A percentile compares a stretch with the other conserved stretches of the same genome.
phyloP scores from a whole-genome alignment of 2,797 vertebrate species.

The Morelia viridis region DNA sequence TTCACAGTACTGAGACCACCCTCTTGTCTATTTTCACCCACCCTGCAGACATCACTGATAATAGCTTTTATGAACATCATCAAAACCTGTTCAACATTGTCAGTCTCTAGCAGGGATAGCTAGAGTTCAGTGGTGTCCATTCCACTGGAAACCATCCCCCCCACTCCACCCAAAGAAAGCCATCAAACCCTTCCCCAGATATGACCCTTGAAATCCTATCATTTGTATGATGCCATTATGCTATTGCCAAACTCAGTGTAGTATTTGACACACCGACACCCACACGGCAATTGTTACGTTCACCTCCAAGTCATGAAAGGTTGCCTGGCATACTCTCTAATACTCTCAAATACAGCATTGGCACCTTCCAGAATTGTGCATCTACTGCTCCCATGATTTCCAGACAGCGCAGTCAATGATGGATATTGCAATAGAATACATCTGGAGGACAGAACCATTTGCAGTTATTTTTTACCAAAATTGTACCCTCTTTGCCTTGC shows the following conservation, averaged over 20 bases:
- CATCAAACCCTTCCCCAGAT: neutral
- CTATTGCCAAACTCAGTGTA: neutral
- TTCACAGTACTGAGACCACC: neutral
- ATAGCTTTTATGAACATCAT: neutral
- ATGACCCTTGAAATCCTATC: neutral
- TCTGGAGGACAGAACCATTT: neutral
- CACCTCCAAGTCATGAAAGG: neutral
- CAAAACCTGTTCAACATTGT: neutral
- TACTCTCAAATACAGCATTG: neutral
- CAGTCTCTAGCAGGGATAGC: neutral
- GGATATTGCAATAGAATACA: neutral
- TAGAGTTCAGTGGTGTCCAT: neutral
- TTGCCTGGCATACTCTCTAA: neutral
- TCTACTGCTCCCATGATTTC: neutral
- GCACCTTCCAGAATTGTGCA: neutral
- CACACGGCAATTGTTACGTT: neutral
- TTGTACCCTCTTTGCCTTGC: neutral
- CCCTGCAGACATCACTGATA: neutral
- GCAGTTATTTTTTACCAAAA: neutral
- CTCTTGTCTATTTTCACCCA: neutral
- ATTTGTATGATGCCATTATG: neutral
- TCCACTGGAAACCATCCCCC: neutral
- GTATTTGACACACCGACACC: neutral
- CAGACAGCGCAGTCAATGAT: neutral
- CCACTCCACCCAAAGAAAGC: neutral